A percentile compares a stretch with the other conserved stretches of the same genome.
Conservation (phyloP, 2,113 vertebrate genomes). For the Blennius ocellaris region DNA sequence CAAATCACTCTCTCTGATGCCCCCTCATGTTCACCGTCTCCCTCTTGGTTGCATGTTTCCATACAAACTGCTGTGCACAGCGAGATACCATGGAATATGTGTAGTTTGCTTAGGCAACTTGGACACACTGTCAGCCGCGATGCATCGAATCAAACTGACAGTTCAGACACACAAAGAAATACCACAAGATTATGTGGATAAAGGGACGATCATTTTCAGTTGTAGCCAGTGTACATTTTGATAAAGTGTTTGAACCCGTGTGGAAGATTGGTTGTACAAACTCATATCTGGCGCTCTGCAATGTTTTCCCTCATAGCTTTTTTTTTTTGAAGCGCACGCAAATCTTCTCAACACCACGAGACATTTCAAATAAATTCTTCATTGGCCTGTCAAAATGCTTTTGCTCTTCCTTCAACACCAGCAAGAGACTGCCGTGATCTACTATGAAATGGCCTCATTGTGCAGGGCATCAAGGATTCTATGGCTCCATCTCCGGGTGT, state of each 20-base stretch:
- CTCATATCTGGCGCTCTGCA: slow-evolving; percentile 33
- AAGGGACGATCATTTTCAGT: slow-evolving; percentile 42
- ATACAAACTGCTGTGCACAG: slow-evolving; percentile 70
- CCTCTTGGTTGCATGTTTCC: slow-evolving; percentile 43
- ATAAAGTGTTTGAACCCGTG: slow-evolving; percentile 40
- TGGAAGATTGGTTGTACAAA: slow-evolving; percentile 29
- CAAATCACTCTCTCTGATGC: slow-evolving; percentile 69
- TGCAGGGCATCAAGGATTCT: slow-evolving; percentile 72
- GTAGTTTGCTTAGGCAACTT: slow-evolving; percentile 39
- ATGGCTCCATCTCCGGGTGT: slow-evolving; percentile 70
- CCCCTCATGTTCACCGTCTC: slow-evolving; percentile 64
- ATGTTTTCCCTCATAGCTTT: slow-evolving; percentile 56
- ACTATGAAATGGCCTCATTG: slow-evolving; percentile 79
- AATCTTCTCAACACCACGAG: slow-evolving; percentile 77
- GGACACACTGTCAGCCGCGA: slow-evolving; percentile 55
- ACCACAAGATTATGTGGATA: slow-evolving; percentile 36
- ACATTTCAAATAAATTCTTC: slow-evolving; percentile 84
- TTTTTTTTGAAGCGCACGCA: slow-evolving; percentile 69
- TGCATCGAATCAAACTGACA: slow-evolving; percentile 60
- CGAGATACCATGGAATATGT: slow-evolving; percentile 52
- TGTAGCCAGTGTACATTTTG: slow-evolving; percentile 34
- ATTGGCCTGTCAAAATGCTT: slow-evolving; percentile 81
- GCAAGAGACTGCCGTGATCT: slow-evolving; percentile 69
- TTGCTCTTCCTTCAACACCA: slow-evolving; percentile 79
- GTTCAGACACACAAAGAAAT: slow-evolving; percentile 32